These are phyloP conservation scores for Danio tinwini DNA, from an alignment of 2,797 vertebrate genomes.

Conservation along the genomic window DNA sequence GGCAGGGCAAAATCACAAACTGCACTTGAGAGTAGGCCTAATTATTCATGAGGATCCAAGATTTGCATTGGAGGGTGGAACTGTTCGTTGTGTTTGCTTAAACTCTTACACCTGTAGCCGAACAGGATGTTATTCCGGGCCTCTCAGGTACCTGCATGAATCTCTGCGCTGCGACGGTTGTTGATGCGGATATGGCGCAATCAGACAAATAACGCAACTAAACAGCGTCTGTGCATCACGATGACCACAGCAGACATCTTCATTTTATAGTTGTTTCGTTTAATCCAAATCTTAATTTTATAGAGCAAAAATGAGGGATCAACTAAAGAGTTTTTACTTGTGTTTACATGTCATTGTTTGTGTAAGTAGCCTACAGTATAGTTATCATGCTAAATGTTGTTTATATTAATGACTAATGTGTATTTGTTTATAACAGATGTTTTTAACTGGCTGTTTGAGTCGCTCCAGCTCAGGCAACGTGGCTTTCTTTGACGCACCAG, in stretches of 20 bases:
- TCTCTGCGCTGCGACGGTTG: background rate
- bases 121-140: conserved; percentile 78
- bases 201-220: conserved; percentile 5
- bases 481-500: conserved; percentile 75
- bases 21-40: background rate
- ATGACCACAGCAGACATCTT: conserved; percentile 5
- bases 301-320: too few relatives aligned
- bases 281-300: background rate
- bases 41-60: background rate
- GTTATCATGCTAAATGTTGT: background rate
- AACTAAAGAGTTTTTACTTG: background rate
- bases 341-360: conserved; percentile 23
- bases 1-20: background rate
- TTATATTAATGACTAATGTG: background rate
- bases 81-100: conserved; percentile 71
- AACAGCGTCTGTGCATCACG: background rate
- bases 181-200: conserved; percentile 9
- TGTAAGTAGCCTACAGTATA: conserved; percentile 32
- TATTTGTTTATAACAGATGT: conserved; percentile 38
- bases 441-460: background rate
- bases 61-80: conserved; percentile 65
- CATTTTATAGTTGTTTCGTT: background rate
- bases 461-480: conserved; percentile 61
- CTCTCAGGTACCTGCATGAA: background rate
- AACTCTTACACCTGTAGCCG: conserved; percentile 51